Base-by-base conservation (phyloP, 2,113 vertebrate species). In the Prionailurus viverrinus region DNA sequence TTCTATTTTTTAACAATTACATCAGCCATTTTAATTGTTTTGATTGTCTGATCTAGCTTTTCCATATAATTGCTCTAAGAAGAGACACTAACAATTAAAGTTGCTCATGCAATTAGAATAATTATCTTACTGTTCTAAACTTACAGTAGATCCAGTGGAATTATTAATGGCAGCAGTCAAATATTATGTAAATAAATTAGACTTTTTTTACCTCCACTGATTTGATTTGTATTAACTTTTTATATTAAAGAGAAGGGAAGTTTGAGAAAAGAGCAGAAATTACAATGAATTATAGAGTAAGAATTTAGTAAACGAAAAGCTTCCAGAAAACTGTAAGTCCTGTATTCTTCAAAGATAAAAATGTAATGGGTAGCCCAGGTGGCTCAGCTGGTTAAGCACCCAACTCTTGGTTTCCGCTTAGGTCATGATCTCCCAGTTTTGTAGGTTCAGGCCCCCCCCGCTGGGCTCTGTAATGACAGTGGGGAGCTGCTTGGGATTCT, bases 71-170 rank as follows among this genome's bases (percentile, higher is more conserved):
- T 85, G 18, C 23, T 76, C 79, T 39, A 95, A 92, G 66, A 97
- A 96, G 45, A 74, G 25, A 86, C 4, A 89, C 7, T 94, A 95
- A 91, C 85, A 97, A 65, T 89, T 94, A 92, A 81, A 96, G 27
- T 80, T 93, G 12, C 16, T 96, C 73, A 84, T 76, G 23, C 39
- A 96, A 61, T 96, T 95, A 94, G 48, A 94, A 95, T 86, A 95
- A 96, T 96, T 92, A 68, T 23, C 21, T 95, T 95, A 95, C 92
- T 93, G 25, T 82, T 95, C 89, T 51, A 91, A 94, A 69, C 65
- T 95, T 94, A 33, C 10, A 88, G 31, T 1, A 93, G 53, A 55
- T 9, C 29, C n/a, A 74, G 11, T 89, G 14, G 27, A 96, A 96
- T 96, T 93, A 93, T 89, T 95, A 96, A 84, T 73, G 74, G 39